These are phyloP conservation scores for Pollenia griseotomentosa DNA, from an alignment of 2,888 invertebrate species.

Conservation along the genomic window DNA sequence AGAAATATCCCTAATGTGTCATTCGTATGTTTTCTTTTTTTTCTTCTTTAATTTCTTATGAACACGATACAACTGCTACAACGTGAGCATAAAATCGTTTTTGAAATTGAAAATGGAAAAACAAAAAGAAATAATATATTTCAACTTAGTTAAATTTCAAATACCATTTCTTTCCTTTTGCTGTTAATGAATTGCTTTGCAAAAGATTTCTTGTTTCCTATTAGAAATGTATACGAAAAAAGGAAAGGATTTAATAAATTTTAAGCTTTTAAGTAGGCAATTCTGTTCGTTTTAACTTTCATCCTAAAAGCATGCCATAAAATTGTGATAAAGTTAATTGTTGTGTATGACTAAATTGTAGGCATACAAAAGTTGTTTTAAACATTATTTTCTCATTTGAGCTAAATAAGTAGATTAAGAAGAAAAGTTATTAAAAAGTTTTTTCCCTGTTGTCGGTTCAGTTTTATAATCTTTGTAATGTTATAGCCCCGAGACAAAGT, in stretches of 20 bases:
- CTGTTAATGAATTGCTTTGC: conserved; percentile 59
- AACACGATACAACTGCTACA: conserved; percentile 36
- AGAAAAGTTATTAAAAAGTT: conserved; percentile 46
- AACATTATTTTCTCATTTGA: not conserved
- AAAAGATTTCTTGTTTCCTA: conserved; percentile 28
- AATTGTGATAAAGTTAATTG: conserved; percentile 56
- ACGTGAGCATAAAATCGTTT: not conserved
- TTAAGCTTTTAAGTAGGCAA: conserved; percentile 64
- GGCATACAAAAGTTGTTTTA: conserved; percentile 1
- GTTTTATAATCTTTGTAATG: not conserved
- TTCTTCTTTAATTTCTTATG: conserved; percentile 15
- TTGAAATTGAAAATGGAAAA: conserved; percentile 12
- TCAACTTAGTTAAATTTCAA: conserved; percentile 43
- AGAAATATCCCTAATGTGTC: conserved; percentile 56
- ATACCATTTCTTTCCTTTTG: conserved; percentile 26
- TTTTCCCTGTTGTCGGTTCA: not conserved
- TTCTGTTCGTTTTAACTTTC: conserved; percentile 55
- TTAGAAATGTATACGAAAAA: not conserved
- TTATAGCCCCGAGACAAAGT: conserved; percentile 16
- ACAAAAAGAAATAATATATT: conserved; percentile 5
- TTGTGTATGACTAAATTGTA: conserved; percentile 10
- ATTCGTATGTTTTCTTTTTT: conserved; percentile 4
- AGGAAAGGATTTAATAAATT: conserved; percentile 55
- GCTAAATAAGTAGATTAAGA: conserved; percentile 42
- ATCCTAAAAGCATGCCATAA: conserved; percentile 64